Base-by-base conservation (phyloP, 2,888 invertebrate species). In the Metalampra italica region DNA sequence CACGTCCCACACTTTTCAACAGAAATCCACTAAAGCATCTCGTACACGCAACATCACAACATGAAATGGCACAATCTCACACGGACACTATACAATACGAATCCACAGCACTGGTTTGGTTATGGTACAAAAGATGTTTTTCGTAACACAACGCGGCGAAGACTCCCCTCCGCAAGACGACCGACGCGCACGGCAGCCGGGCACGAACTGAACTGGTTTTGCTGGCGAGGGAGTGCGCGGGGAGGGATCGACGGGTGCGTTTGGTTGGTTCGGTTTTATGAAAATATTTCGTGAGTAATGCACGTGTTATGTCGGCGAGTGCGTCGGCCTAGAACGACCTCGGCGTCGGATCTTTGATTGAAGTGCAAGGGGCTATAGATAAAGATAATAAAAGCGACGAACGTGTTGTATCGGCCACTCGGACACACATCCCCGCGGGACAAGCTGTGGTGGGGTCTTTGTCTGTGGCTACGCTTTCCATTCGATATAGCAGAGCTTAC, bases 261-360 rank as follows among this genome's bases (percentile, higher is more conserved):
- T 81, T 81, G 87, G 82, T 85, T 76, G 79, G 81, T 78, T 84
- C 78, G 86, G 79, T 82, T 87, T 87, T 88, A 88, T 89, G 89
- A 88, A 89, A 88, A 89, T 89, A 89, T 89, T 88, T 89, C 79
- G 89, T 89, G 89, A 88, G 88, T 88, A 88, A 89, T 88, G 86
- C 89, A 88, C 89, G 87, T 88, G 89, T 83, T 86, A 86, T 88
- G 83, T 77, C 69, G 69, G 64, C 60, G 82, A 85, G 85, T 82
- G 85, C 87, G 86, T 81, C 85, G 87, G 81, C 86, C 87, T 83
- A 85, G 74, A 77, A 72, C 83, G 84, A 77, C 86, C 85, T 85
- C 79, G 72, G 71, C 1, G 36, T n/a, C 36, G 11, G 11, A 64
- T 77, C 77, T 81, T 78, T 81, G 82, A 86, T 86, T 86, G 81